Base-by-base conservation (phyloP, 1,140 invertebrate species). In the Ostrea denselamellosa region DNA sequence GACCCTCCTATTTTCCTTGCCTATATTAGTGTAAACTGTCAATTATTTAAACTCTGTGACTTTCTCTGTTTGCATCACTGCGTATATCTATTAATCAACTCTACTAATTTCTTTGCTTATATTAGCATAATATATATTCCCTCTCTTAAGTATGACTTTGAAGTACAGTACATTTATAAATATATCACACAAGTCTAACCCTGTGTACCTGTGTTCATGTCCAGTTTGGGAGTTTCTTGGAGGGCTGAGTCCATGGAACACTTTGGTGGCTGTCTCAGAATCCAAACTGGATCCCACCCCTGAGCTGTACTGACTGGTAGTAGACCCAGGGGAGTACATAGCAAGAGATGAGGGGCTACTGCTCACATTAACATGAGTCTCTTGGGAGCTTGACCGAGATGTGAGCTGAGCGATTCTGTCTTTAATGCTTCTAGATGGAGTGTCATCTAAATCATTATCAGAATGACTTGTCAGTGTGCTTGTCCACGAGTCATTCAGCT, bases 231-330 rank as follows among this genome's bases (percentile, higher is more conserved):
- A 82, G 51, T 85, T 52, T 86, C 82, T 85, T 14, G 81, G 86
- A 22, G 89, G 87, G 68, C 65, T 81, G 53, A 65, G 28, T 17
- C 83, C 81, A 17, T 83, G 54, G 51, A 90, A 88, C 62, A 88
- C 52, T 82, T 85, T 89, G 56, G 86, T 53, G n/a, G 87, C 89
- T 14, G 68, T 77, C 52, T 90, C 89, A 0, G 87, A 90, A 77
- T 88, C 86, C 14, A 90, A 65, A 85, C 86, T 88, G 8, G 86
- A 90, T 0, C 89, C 86, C 58, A 90, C 81, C 22, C 88, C 89
- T 22, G 89, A 90, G 62, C 86, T 85, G 22, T 68, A 86, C 19
- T 86, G 88, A 83, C 88, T 89, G 25, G 85, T 22, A n/a, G 56
- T 87, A n/a, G 85, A 84, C 10, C 84, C 77, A 17, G 77, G 34